A percentile compares a stretch with the other conserved stretches of the same genome.
phyloP scores from a whole-genome alignment of 2,797 vertebrate genomes.

The Sebastes baramenuke region DNA sequence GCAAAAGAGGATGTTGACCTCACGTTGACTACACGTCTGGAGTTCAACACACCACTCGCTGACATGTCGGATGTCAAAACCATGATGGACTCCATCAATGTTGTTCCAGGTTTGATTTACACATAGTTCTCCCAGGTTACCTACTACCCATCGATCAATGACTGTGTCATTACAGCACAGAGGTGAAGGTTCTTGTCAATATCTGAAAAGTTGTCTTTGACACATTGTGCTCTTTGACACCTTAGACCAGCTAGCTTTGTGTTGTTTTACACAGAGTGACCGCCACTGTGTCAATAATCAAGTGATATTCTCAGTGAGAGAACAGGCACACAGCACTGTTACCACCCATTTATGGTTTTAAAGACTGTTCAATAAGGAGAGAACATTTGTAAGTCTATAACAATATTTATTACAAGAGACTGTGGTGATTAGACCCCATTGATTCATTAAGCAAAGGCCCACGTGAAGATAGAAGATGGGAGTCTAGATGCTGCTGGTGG shows the following conservation, averaged over 20 bases:
- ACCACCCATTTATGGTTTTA: not conserved
- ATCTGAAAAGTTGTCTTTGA: not conserved
- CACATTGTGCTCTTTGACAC: not conserved
- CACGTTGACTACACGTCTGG: constrained; percentile 80
- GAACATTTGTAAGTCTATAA: not conserved
- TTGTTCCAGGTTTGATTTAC: constrained; percentile 85
- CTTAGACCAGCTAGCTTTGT: not conserved
- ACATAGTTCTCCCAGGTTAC: not conserved
- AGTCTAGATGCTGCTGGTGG: not conserved
- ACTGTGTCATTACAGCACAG: not conserved
- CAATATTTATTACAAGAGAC: not conserved
- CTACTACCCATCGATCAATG: not conserved
- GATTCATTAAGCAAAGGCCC: not conserved
- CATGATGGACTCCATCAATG: constrained; percentile 91
- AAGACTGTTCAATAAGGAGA: not conserved
- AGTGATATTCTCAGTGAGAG: no score
- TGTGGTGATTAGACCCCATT: not conserved
- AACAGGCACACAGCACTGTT: not conserved
- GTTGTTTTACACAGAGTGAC: not conserved
- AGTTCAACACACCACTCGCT: constrained; percentile 83
- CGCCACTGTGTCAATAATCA: no score
- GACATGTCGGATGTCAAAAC: constrained; percentile 91
- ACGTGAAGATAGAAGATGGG: not conserved
- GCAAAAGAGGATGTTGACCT: constrained; percentile 85
- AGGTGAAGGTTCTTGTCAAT: not conserved